Percentiles rank a stretch among this genome's conserved stretches.
Evolutionary conservation across 2,113 vertebrate genomes (phyloP).

Genomic region (Turdus rufiventris): DNA sequence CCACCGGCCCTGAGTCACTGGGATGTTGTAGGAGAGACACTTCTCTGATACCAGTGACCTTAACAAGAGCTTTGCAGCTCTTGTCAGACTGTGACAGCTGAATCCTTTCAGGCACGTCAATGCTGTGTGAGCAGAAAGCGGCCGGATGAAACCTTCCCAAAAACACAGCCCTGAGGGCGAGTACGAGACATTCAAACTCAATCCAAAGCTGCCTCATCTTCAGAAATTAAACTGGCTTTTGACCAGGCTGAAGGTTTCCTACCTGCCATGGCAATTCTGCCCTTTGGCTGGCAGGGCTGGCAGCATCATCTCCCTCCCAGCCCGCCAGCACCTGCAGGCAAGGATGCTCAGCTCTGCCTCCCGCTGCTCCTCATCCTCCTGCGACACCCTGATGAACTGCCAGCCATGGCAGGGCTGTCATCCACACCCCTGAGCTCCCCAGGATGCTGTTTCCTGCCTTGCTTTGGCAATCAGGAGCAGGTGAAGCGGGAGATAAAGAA

Average conservation of each 20-base stretch:
- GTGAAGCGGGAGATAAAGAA: background rate
- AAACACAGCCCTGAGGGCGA: background rate
- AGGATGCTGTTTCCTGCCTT: background rate
- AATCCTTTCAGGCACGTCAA: background rate
- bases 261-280: background rate
- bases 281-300: background rate
- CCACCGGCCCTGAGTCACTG: background rate
- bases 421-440: background rate
- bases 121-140: fast-evolving
- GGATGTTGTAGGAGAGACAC: background rate
- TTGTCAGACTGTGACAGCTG: background rate
- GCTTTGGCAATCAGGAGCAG: background rate
- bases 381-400: fast-evolving
- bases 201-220: background rate
- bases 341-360: background rate
- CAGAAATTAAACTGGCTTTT: background rate
- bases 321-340: background rate
- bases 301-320: background rate
- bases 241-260: background rate
- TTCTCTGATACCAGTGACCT: background rate
- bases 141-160: background rate
- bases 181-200: background rate
- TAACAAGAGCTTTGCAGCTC: background rate
- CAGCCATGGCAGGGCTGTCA: background rate
- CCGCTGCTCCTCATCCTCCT: background rate